Conservation (phyloP, 2,797 vertebrate species). For the Atherinosoma microstoma region DNA sequence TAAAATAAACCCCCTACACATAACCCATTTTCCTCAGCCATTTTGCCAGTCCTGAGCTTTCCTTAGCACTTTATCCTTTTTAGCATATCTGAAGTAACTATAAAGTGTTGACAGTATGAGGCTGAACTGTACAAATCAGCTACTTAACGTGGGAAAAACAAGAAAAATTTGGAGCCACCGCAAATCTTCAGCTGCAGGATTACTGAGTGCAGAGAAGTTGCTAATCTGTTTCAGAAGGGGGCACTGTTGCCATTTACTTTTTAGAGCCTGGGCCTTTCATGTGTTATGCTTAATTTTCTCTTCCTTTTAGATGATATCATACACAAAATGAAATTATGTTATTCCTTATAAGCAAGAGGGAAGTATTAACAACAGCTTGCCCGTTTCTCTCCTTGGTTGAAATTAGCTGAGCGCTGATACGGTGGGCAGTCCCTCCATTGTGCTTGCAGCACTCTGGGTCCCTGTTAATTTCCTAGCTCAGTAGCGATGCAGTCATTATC, state of each 20-base stretch:
- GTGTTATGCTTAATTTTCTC: slow-evolving; percentile 57
- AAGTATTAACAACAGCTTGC: slow-evolving; percentile 67
- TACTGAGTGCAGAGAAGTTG: slow-evolving; percentile 36
- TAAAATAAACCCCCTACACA: slow-evolving; percentile 50
- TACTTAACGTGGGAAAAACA: slow-evolving; percentile 36
- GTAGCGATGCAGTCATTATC: slow-evolving; percentile 83
- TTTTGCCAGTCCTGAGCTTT: slow-evolving; percentile 51
- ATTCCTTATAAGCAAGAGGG: slow-evolving; percentile 68
- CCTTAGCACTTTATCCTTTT: slow-evolving; percentile 59
- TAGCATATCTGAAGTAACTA: slow-evolving; percentile 46
- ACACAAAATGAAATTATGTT: slow-evolving; percentile 77
- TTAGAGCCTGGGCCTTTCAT: slow-evolving; percentile 20
- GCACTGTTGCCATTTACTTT: slow-evolving; percentile 81
- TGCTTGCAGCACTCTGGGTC: slow-evolving; percentile 72
- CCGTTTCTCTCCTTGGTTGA: slow-evolving; percentile 66
- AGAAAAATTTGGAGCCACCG: slow-evolving; percentile 27
- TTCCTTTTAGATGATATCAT: slow-evolving; percentile 73
- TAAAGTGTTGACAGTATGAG: slow-evolving; percentile 58
- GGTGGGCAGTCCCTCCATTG: slow-evolving; percentile 74
- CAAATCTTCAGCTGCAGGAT: slow-evolving; percentile 29
- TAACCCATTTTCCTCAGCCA: slow-evolving; percentile 43
- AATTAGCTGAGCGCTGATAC: slow-evolving; percentile 74
- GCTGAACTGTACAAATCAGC: slow-evolving; percentile 55
- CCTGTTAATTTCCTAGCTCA: slow-evolving; percentile 82
- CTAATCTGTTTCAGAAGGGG: slow-evolving; percentile 75